Evolutionary conservation across 2,797 vertebrate genomes (phyloP), one percentile per base, ranked within the genome.

Genomic region (Echiichthys vipera): DNA sequence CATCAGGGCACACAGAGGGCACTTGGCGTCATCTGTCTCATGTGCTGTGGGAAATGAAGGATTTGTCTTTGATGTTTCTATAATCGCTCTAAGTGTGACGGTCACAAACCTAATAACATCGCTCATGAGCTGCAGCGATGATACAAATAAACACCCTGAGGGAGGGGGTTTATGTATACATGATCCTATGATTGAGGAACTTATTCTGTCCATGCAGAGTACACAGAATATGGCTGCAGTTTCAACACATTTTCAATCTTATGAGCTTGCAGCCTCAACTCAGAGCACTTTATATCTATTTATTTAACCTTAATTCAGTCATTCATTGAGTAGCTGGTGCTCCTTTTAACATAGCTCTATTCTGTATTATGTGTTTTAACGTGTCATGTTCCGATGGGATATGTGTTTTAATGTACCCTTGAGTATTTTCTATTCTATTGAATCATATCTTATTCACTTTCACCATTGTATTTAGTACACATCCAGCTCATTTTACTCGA

Each of bases 51-150:
- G 80, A 87, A 83, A 85, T 73, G 5, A 81, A 46, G 83, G 80
- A 85, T 88, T 84, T 77, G 68, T 72, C 87, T 88, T 91, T 91
- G 89, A 93, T 89, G 77, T 79, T 42, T 78, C 42, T 65, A 8
- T 85, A 89, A 90, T 86, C 68, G 37, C 77, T 62, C 32, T 37
- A 47, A 79, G 79, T 75, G 63, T 85, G 85, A 84, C 53, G 39
- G 78, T 80, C 78, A 75, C 11, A 73, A 77, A 83, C 49, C 34
- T 47, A 43, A 59, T 42, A 30, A 70, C 56, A 63, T 80, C 34
- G 77, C 39, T 77, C 43, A 69, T 46, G 43, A 83, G 59, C 70
- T 55, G 71, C 51, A 71, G 65, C 4, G 2, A 68, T 47, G 71
- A 72, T 68, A 20, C 27, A 43, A 58, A 57, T 68, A 77, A 63